Evolutionary conservation across 2,797 vertebrate species (phyloP).

Genomic region (Toxotes lorentzi): DNA sequence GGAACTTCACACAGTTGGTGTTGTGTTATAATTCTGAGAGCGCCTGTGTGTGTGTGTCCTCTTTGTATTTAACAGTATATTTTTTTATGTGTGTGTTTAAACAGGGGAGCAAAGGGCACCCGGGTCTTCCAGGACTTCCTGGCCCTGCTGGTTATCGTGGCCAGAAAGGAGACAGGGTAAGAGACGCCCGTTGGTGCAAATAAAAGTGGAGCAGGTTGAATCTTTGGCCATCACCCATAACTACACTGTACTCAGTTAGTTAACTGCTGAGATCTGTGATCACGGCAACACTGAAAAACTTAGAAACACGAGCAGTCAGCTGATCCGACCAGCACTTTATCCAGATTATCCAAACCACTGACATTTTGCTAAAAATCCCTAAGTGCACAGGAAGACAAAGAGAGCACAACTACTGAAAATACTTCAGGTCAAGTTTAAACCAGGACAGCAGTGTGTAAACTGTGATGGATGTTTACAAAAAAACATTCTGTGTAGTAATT

Average conservation of each 20-base stretch:
- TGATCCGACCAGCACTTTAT: background rate
- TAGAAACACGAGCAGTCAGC: background rate
- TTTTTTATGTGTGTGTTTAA: conserved; percentile 61
- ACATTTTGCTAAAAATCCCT: too few relatives aligned
- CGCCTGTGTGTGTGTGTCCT: conserved; percentile 36
- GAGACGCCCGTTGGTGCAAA: conserved; percentile 35
- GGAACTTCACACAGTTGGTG: conserved; percentile 52
- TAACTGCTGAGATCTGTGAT: too few relatives aligned
- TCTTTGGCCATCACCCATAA: background rate
- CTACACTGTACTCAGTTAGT: too few relatives aligned
- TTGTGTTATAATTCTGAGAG: conserved; percentile 44
- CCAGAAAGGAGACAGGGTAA: conserved; percentile 94
- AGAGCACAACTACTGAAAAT: too few relatives aligned
- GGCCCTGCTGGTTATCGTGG: conserved; percentile 92
- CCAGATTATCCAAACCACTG: background rate
- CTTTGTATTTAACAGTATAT: conserved; percentile 37
- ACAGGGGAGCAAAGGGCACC: conserved; percentile 91
- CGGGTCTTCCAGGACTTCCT: conserved; percentile 93
- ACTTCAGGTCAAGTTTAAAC: too few relatives aligned
- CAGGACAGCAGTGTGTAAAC: too few relatives aligned
- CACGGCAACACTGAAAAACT: background rate
- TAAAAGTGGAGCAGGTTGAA: background rate
- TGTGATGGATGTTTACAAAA: too few relatives aligned
- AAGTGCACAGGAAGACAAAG: background rate
- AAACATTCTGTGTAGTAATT: too few relatives aligned